Base-by-base conservation (phyloP, 1,140 invertebrate species). In the Cyphomyrmex costatus region DNA sequence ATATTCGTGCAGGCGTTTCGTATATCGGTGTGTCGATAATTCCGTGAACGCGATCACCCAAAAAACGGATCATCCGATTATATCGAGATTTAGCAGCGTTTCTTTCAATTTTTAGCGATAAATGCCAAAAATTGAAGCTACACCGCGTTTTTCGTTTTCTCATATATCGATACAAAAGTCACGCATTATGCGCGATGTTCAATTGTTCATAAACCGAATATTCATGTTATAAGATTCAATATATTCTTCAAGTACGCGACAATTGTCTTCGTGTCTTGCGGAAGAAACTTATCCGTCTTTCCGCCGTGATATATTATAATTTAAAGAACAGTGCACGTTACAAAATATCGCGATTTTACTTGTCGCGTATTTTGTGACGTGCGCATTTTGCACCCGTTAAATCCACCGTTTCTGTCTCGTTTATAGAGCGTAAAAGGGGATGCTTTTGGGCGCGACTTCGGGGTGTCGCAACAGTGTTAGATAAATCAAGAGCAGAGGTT, bases 401-500 rank as follows among this genome's bases (percentile, higher is more conserved):
- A 76, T 61, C 63, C 21, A 21, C n/a, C 58, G 36, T 49, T 73
- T 63, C 70, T 46, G 60, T 86, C 30, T 30, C 76, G 60, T 63
- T 88, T 82, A 82, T 76, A 86, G 77, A 78, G 85, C 68, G 70
- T 60, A 65, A 86, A 82, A 56, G 70, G 84, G n/a, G 51, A 60
- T 60, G 74, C 30, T 85, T 89, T 80, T 74, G 61, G 51, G 76
- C 42, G 86, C 85, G 77, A 83, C 86, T 66, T 61, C 12, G 46
- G 78, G 86, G 73, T 87, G 88, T 78, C 74, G 77, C 80, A 82
- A 68, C 68, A 84, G 66, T 58, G 86, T 89, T 65, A 77, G 82
- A 89, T 89, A 89, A 89, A 89, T 89, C 88, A 88, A 71, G 88
- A 76, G 86, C 83, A 82, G 88, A 89, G 88, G 76, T 88, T 88